phyloP scores from a whole-genome alignment of 2,888 invertebrate genomes.

The Tetragonula carbonaria region DNA sequence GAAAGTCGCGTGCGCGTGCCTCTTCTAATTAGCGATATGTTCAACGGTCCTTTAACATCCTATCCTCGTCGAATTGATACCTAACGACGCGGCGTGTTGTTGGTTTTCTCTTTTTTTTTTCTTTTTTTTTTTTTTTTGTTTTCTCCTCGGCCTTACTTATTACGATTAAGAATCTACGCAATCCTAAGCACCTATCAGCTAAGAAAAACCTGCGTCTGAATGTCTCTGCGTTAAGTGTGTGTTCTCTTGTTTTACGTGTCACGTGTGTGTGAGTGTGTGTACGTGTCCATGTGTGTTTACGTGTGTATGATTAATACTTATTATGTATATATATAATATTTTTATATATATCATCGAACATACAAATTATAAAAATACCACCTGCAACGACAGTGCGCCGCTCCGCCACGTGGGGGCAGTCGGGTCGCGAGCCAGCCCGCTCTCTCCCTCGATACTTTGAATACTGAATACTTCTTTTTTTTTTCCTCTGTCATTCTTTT shows the following conservation, averaged over 20 bases:
- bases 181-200: conserved; percentile 76
- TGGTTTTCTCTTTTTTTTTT: too few relatives aligned
- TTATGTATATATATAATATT: conserved; percentile 61
- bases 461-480: conserved; percentile 35
- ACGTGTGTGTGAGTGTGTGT: conserved; percentile 4
- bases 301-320: conserved; percentile 68
- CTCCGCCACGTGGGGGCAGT: conserved; percentile 50
- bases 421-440: conserved; percentile 19
- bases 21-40: conserved; percentile 80
- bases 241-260: conserved; percentile 5
- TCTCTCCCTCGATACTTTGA: conserved; percentile 21
- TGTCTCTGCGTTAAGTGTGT: conserved; percentile 33
- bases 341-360: conserved; percentile 52
- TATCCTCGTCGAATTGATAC: conserved; percentile 31
- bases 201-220: conserved; percentile 67
- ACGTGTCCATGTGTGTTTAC: not conserved
- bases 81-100: not conserved
- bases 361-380: conserved; percentile 76
- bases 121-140: not conserved
- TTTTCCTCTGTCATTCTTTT: not conserved
- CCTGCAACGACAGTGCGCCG: conserved; percentile 65
- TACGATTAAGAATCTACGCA: conserved; percentile 75
- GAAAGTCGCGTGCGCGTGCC: conserved; percentile 27
- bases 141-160: conserved; percentile 63
- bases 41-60: conserved; percentile 69